Evolutionary conservation across 1,140 invertebrate species (phyloP).

Genomic region (Aplysia californica): DNA sequence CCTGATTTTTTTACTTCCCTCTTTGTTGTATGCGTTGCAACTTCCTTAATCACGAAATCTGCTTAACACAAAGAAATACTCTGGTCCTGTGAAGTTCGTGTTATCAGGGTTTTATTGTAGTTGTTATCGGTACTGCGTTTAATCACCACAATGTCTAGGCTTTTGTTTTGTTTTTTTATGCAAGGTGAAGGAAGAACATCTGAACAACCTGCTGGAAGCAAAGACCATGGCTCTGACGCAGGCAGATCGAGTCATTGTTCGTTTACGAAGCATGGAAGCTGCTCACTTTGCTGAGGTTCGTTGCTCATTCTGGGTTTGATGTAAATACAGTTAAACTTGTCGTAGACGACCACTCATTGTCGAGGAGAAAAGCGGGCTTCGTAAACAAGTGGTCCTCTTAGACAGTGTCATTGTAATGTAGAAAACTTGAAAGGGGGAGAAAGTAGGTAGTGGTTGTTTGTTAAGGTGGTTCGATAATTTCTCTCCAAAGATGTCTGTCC

Average conservation of each 20-base stretch:
- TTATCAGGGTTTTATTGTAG: no score
- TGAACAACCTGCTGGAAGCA: constrained; percentile 66
- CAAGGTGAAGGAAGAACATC: constrained; percentile 65
- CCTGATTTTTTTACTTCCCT: background rate
- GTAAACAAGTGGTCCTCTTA: no score
- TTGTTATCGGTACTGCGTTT: no score
- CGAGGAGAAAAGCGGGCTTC: no score
- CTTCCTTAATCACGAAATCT: background rate
- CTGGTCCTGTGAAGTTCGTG: no score
- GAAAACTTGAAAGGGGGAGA: no score
- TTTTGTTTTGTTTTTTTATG: background rate
- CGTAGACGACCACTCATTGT: no score
- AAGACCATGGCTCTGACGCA: constrained; percentile 64
- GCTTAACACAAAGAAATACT: background rate
- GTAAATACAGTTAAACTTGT: background rate
- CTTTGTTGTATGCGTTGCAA: background rate
- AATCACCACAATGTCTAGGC: background rate
- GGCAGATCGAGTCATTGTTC: constrained; percentile 63
- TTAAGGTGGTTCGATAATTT: no score
- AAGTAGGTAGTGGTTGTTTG: no score
- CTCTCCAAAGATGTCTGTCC: no score
- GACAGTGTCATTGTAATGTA: no score
- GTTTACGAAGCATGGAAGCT: constrained; percentile 61
- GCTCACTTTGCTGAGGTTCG: constrained; percentile 64
- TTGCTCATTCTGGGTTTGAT: background rate